Evolutionary conservation across 2,888 invertebrate species (phyloP), one percentile per base, ranked within the genome.

Genomic region (Tuta absoluta): DNA sequence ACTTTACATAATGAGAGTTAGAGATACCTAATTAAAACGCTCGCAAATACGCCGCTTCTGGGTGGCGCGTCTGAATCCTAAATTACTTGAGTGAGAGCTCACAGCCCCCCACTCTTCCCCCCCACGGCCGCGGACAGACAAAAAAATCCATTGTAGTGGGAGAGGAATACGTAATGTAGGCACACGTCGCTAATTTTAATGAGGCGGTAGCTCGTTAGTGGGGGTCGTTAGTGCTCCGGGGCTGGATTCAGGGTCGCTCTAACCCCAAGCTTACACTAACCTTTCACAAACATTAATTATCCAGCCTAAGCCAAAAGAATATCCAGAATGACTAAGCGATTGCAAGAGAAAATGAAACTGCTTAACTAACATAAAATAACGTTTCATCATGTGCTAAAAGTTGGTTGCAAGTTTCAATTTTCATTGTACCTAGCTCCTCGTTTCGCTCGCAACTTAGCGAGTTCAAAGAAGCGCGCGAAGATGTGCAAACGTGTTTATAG

Each of bases 401-500:
- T 53, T 53, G 33, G 11, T 33, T n/a, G 17, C n/a, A 33, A 56
- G 56, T 56, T 56, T 56, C n/a, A 56, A 56, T 33, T 56, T 56
- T 56, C 56, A 56, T 56, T 56, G 56, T 56, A 56, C 33, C 56
- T 56, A 56, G 56, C 56, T 56, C 28, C 33, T 56, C 19, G 23
- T 21, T 38, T 14, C 33, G 17, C 21, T 58, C 21, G 38, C 37
- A 12, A 14, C 19, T 38, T 38, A 21, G 58, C 38, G 38, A 58
- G 58, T 58, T 58, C 38, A 38, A 37, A 38, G 57, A 11, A 38
- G 38, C 58, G 58, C 58, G 38, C 41, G 60, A 53, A 37, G 65
- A 62, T 62, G 65, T 64, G 68, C 67, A 63, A 70, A 69, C 68
- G 73, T 70, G 74, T 72, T 73, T 60, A 41, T 59, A 68, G 71